Evolutionary conservation across 2,888 invertebrate species (phyloP).

Genomic region (Selenia dentaria): DNA sequence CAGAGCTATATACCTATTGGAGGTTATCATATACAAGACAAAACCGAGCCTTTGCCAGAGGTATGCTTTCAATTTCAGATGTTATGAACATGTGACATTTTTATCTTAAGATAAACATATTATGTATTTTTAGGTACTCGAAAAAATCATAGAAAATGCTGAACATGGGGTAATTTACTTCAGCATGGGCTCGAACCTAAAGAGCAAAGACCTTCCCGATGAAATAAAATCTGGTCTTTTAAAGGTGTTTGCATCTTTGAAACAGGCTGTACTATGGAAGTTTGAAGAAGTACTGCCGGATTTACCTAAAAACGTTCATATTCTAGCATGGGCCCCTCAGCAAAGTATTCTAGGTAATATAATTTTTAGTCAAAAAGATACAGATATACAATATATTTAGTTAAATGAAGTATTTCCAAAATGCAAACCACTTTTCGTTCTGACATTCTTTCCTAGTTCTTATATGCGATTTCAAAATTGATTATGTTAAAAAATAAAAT

Average conservation of each 20-base stretch:
- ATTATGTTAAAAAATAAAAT: no score
- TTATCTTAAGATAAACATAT: no score
- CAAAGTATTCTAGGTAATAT: constrained; percentile 42
- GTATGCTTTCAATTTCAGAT: no score
- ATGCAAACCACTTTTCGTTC: no score
- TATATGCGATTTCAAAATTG: no score
- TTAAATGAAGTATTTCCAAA: no score
- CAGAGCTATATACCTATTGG: constrained; percentile 56
- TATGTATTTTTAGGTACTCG: no score
- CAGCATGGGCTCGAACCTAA: constrained; percentile 74
- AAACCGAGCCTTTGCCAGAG: constrained; percentile 51
- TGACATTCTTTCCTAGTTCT: no score
- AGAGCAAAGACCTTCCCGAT: constrained; percentile 58
- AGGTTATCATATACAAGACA: constrained; percentile 60
- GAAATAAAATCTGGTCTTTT: constrained; percentile 53
- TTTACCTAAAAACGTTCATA: constrained; percentile 65
- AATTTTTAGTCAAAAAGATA: no score
- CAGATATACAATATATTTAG: no score
- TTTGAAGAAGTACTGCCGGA: constrained; percentile 58
- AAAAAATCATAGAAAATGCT: constrained; percentile 65
- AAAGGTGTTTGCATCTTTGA: constrained; percentile 61
- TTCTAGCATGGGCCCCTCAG: constrained; percentile 71
- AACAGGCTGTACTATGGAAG: constrained; percentile 79
- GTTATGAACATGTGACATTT: no score
- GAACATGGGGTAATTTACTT: constrained; percentile 76